Conservation (phyloP, 2,888 invertebrate species). For the Nudaria mundana region DNA sequence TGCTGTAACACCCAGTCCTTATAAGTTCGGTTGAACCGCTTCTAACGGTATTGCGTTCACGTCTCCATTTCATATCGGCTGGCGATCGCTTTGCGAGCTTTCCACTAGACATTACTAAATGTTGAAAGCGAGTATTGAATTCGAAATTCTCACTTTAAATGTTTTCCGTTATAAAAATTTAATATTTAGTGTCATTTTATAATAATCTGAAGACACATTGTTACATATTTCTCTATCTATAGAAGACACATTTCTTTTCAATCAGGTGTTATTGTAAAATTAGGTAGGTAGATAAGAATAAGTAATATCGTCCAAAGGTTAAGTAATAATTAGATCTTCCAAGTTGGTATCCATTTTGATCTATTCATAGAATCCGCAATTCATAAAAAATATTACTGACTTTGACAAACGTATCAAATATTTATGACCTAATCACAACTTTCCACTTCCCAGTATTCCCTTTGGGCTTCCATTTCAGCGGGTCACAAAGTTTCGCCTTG, state of each 20-base stretch:
- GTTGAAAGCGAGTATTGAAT: slow-evolving; percentile 54
- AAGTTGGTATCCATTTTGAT: no score
- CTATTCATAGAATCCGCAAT: no score
- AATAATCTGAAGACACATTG: slow-evolving; percentile 12
- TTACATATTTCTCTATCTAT: no score
- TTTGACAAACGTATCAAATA: not conserved
- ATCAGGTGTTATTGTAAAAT: no score
- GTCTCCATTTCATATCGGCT: slow-evolving; percentile 49
- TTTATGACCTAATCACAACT: not conserved
- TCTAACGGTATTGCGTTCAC: slow-evolving; percentile 44
- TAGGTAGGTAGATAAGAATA: no score
- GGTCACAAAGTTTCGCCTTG: not conserved
- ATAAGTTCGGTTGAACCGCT: no score
- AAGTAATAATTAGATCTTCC: no score
- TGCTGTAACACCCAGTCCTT: slow-evolving; percentile 3
- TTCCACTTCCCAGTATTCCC: not conserved
- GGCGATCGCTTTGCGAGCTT: slow-evolving; percentile 40
- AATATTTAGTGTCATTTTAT: no score
- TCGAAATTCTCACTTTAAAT: slow-evolving; percentile 45
- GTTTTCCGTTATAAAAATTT: slow-evolving; percentile 26
- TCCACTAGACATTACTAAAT: slow-evolving; percentile 49
- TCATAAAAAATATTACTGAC: not conserved
- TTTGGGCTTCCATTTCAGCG: not conserved
- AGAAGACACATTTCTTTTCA: no score
- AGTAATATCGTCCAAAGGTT: no score